Percentiles rank a stretch among this genome's conserved stretches.
These are phyloP conservation scores for Helicorthomorpha holstii DNA, from an alignment of 1,140 invertebrate species.

Conservation along the genomic window DNA sequence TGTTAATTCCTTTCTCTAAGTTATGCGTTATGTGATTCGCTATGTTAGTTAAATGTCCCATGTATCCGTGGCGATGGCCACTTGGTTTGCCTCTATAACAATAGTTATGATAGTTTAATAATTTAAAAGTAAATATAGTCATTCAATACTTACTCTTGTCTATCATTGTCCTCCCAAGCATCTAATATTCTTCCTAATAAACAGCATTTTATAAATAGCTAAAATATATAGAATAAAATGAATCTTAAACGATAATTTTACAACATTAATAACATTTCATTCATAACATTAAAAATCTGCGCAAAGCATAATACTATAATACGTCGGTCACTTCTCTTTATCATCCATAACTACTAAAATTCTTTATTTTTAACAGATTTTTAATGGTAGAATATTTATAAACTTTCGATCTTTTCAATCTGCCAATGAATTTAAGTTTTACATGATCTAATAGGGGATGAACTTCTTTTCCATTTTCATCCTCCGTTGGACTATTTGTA, in stretches of 20 bases:
- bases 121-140: not conserved
- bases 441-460: constrained; percentile 27
- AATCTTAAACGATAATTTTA: not conserved
- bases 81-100: constrained; percentile 26
- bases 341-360: no score
- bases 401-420: no score
- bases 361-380: no score
- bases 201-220: constrained; percentile 48
- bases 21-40: constrained; percentile 40
- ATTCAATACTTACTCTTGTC: constrained; percentile 24
- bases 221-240: not conserved
- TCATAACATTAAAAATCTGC: constrained; percentile 9
- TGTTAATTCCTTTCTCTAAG: constrained; percentile 26
- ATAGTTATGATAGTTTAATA: constrained; percentile 3
- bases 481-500: constrained; percentile 21
- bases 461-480: constrained; percentile 20
- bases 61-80: constrained; percentile 43
- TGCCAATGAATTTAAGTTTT: no score
- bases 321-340: no score
- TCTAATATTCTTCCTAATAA: constrained; percentile 45
- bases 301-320: not conserved
- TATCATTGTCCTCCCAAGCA: constrained; percentile 43
- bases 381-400: no score
- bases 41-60: constrained; percentile 59
- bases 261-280: no score